These are phyloP conservation scores for Orchesella cincta DNA, from an alignment of 1,140 invertebrate species.

Conservation along the genomic window DNA sequence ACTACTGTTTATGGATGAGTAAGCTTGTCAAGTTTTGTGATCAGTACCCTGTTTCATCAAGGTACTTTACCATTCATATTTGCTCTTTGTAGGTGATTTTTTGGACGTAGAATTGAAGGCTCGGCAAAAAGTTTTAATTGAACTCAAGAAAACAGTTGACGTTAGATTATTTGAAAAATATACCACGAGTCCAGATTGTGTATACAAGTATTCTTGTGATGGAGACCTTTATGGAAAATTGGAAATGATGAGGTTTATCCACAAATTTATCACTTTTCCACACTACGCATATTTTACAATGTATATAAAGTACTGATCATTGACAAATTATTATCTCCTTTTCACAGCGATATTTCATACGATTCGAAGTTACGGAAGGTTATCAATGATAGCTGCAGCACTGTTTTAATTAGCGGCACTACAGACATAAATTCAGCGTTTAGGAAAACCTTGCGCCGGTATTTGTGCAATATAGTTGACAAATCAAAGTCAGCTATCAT, in stretches of 20 bases:
- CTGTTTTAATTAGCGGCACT: neutral
- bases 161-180: neutral
- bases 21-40: slow-evolving; percentile 12
- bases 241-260: neutral
- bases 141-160: neutral
- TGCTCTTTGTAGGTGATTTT: neutral
- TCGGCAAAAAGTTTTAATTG: neutral
- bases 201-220: neutral
- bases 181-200: neutral
- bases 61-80: no score
- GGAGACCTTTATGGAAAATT: neutral
- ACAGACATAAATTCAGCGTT: neutral
- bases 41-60: neutral
- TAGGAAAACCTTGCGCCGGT: neutral
- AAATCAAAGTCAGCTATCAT: slow-evolving; percentile 16
- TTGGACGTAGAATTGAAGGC: neutral
- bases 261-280: no score
- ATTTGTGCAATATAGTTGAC: neutral
- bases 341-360: neutral
- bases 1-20: slow-evolving; percentile 15
- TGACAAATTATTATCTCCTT: neutral
- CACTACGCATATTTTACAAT: no score
- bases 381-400: neutral
- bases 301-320: neutral
- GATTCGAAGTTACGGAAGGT: neutral